phyloP scores from a whole-genome alignment of 2,113 vertebrate genomes.

The Micronycteris hirsuta region DNA sequence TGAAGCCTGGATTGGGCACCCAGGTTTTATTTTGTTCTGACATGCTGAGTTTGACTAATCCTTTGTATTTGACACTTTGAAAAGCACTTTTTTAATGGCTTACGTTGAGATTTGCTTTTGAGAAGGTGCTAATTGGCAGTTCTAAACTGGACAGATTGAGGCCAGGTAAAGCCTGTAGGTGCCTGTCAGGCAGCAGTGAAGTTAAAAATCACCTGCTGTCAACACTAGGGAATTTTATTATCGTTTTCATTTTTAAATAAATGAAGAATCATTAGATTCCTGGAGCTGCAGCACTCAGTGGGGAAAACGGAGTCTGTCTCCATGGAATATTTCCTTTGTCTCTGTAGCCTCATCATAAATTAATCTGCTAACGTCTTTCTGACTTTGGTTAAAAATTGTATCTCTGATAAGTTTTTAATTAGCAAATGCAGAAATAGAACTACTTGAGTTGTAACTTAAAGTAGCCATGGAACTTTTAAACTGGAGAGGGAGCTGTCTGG shows the following conservation, averaged over 20 bases:
- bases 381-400: slow-evolving; percentile 51
- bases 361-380: slow-evolving; percentile 53
- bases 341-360: slow-evolving; percentile 48
- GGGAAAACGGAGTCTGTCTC: slow-evolving; percentile 36
- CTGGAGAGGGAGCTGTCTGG: slow-evolving; percentile 19
- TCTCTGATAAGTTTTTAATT: slow-evolving; percentile 40
- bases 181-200: slow-evolving; percentile 59
- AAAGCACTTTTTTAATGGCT: slow-evolving; percentile 53
- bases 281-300: slow-evolving; percentile 28
- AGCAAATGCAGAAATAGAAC: slow-evolving; percentile 55
- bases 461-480: neutral
- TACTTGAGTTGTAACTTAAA: slow-evolving; percentile 49
- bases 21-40: slow-evolving; percentile 54
- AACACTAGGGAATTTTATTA: slow-evolving; percentile 51
- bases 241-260: slow-evolving; percentile 61
- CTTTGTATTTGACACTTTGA: slow-evolving; percentile 48
- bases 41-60: slow-evolving; percentile 30
- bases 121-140: slow-evolving; percentile 74
- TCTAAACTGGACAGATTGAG: slow-evolving; percentile 73
- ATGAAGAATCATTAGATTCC: slow-evolving; percentile 53
- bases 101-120: slow-evolving; percentile 61
- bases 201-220: slow-evolving; percentile 58
- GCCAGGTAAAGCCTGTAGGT: slow-evolving; percentile 68
- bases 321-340: slow-evolving; percentile 45
- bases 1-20: neutral